phyloP scores from a whole-genome alignment of 1,140 invertebrate species.

The Danaus plexippus region DNA sequence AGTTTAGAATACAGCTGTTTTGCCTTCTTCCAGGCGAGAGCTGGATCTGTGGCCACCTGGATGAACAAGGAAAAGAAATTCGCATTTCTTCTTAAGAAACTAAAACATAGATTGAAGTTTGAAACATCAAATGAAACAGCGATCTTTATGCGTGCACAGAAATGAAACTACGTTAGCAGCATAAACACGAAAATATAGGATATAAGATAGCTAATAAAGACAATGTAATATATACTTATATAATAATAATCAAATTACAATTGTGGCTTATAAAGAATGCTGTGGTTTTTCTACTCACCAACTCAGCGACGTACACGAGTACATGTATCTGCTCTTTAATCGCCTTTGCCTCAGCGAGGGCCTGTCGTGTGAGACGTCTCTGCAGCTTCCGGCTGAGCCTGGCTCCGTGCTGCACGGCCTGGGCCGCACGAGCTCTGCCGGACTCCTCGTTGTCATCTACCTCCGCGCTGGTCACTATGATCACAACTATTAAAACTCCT shows the following conservation, averaged over 20 bases:
- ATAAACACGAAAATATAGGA: too few relatives aligned
- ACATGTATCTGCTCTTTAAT: slow-evolving; percentile 84
- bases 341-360: slow-evolving; percentile 82
- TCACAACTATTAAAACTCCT: slow-evolving; percentile 39
- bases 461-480: slow-evolving; percentile 58
- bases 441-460: slow-evolving; percentile 29
- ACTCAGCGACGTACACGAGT: slow-evolving; percentile 80
- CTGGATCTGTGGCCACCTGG: slow-evolving; percentile 83
- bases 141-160: too few relatives aligned
- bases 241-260: too few relatives aligned
- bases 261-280: too few relatives aligned
- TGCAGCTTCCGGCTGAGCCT: slow-evolving; percentile 81
- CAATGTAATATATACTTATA: too few relatives aligned
- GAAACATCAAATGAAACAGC: too few relatives aligned
- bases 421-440: slow-evolving; percentile 72
- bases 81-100: too few relatives aligned
- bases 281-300: slow-evolving; percentile 71
- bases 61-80: neutral
- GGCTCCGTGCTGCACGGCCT: slow-evolving; percentile 83
- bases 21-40: slow-evolving; percentile 79
- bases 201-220: too few relatives aligned
- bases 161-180: too few relatives aligned
- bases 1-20: slow-evolving; percentile 79
- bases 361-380: slow-evolving; percentile 80
- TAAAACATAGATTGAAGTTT: too few relatives aligned